A percentile compares a stretch with the other conserved stretches of the same genome.
Evolutionary conservation across 2,113 vertebrate genomes (phyloP).

Genomic region (Sterna hirundo): DNA sequence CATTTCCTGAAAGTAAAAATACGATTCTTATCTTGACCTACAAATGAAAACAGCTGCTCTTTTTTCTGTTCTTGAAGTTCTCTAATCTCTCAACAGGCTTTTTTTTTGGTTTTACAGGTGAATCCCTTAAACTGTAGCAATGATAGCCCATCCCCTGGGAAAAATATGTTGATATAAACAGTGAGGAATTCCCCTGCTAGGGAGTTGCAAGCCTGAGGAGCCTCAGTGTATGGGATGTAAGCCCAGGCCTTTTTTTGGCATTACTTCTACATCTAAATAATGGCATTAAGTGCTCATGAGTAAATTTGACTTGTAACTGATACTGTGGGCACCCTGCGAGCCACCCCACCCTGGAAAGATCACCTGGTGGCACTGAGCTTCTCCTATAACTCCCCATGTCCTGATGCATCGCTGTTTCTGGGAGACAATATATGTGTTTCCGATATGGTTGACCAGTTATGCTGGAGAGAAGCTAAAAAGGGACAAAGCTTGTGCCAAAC

Average conservation of each 20-base stretch:
- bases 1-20: slow-evolving; percentile 20
- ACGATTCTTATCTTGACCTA: slow-evolving; percentile 14
- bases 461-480: neutral
- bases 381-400: neutral
- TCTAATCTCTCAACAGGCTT: neutral
- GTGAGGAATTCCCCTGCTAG: neutral
- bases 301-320: neutral
- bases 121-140: neutral
- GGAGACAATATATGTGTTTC: neutral
- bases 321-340: neutral
- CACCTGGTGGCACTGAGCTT: neutral
- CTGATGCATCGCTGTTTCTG: neutral
- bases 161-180: neutral
- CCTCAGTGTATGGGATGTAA: neutral
- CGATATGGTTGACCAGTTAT: neutral
- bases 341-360: neutral
- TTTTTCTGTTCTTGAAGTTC: neutral
- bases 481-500: neutral
- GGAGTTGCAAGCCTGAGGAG: neutral
- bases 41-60: neutral
- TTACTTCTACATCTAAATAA: neutral
- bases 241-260: neutral
- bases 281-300: neutral
- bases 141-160: neutral
- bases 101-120: neutral